phyloP scores from a whole-genome alignment of 1,140 invertebrate species.

The Daktulosphaira vitifoliae region DNA sequence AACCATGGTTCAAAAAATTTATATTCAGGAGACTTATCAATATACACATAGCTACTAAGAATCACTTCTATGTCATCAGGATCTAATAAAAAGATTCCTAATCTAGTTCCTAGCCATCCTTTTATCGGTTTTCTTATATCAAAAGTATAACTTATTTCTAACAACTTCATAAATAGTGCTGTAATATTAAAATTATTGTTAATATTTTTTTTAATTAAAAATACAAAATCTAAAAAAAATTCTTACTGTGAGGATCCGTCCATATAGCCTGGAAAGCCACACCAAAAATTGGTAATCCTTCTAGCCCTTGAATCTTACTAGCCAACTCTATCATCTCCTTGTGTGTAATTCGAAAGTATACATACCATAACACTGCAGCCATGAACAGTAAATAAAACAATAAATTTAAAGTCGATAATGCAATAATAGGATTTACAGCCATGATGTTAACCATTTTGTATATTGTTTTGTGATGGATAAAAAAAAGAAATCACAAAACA shows the following conservation, averaged over 20 bases:
- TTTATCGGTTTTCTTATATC: constrained; percentile 41
- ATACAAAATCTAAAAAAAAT: too few relatives aligned
- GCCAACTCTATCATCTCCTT: constrained; percentile 59
- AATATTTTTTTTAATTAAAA: too few relatives aligned
- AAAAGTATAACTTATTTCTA: constrained; percentile 43
- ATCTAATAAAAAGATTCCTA: constrained; percentile 54
- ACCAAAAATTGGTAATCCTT: constrained; percentile 58
- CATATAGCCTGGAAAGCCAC: constrained; percentile 63
- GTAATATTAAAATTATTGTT: constrained; percentile 28
- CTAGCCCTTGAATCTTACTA: constrained; percentile 58
- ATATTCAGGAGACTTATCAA: constrained; percentile 67
- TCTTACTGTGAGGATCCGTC: constrained; percentile 37
- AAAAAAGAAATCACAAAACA: too few relatives aligned
- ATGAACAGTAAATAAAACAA: constrained; percentile 62
- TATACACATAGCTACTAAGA: constrained; percentile 59
- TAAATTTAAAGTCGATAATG: constrained; percentile 48
- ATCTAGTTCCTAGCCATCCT: constrained; percentile 55
- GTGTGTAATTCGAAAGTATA: constrained; percentile 62
- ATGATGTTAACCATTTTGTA: too few relatives aligned
- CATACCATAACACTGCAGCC: constrained; percentile 56
- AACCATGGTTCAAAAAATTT: constrained; percentile 81
- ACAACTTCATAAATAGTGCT: constrained; percentile 46
- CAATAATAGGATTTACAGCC: constrained; percentile 14
- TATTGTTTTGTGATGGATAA: too few relatives aligned
- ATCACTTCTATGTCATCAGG: constrained; percentile 59